Evolutionary conservation across 2,113 vertebrate genomes (phyloP).

Genomic region (Rhinopithecus roxellana): DNA sequence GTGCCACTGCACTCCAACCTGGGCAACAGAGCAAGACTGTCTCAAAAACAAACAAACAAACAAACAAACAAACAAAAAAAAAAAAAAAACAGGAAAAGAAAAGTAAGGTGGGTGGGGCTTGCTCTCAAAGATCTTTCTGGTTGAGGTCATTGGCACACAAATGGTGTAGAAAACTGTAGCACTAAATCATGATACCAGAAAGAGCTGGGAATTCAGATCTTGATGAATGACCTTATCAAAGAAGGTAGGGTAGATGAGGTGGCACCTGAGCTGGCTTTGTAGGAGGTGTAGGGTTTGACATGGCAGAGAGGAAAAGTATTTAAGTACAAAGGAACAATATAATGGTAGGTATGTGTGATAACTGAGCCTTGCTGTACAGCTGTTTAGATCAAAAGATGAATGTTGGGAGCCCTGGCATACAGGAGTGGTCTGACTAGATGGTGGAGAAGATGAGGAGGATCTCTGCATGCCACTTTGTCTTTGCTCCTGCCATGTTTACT

Average conservation of each 20-base stretch:
- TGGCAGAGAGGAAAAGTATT: not conserved
- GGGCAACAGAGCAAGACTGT: too few relatives aligned
- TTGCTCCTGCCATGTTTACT: not conserved
- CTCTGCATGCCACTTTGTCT: not conserved
- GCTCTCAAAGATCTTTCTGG: not conserved
- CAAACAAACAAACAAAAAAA: too few relatives aligned
- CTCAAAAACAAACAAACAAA: too few relatives aligned
- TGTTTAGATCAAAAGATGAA: not conserved
- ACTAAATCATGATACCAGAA: not conserved
- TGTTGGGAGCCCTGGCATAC: not conserved
- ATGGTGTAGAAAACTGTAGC: not conserved
- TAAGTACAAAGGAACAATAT: not conserved
- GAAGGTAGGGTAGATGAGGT: not conserved
- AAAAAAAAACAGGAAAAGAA: too few relatives aligned
- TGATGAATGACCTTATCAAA: not conserved
- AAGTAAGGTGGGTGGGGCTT: not conserved
- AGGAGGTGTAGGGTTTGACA: not conserved
- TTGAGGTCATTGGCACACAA: not conserved
- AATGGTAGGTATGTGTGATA: not conserved
- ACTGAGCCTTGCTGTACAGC: not conserved
- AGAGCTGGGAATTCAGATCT: not conserved
- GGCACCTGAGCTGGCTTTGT: not conserved
- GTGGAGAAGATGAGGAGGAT: not conserved
- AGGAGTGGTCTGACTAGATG: not conserved
- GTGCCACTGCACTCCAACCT: too few relatives aligned